Percentiles rank a stretch among this genome's conserved stretches.
Conservation (phyloP, 1,140 invertebrate species). For the Sinella curviseta region DNA sequence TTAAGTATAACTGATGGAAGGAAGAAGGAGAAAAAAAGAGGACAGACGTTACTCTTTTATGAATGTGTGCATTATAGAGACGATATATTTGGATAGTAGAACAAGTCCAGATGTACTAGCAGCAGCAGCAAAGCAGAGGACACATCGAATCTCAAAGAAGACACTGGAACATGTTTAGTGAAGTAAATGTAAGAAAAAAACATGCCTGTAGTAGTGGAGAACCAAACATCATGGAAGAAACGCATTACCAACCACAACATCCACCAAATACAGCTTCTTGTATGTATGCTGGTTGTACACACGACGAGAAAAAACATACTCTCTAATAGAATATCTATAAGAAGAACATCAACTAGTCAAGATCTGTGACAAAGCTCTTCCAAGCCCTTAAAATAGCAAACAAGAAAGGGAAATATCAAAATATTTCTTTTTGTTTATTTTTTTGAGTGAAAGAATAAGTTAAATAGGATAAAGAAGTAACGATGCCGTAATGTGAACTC, state of each 20-base stretch:
- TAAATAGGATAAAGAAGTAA: not conserved
- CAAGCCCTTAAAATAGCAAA: constrained; percentile 18
- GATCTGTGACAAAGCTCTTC: constrained; percentile 25
- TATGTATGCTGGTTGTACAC: not conserved
- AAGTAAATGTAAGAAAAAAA: not conserved
- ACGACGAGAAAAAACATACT: not conserved
- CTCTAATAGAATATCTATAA: not conserved
- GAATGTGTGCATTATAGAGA: not conserved
- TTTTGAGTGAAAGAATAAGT: not conserved
- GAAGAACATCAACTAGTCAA: not conserved
- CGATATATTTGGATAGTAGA: not conserved
- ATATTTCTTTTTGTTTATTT: constrained; percentile 13
- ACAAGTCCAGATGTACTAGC: not conserved
- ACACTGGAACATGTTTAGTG: not conserved
- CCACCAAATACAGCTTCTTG: not conserved
- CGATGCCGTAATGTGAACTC: too few relatives aligned
- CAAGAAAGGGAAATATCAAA: constrained; percentile 7
- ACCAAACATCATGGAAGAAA: not conserved
- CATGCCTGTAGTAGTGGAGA: not conserved
- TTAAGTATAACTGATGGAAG: not conserved
- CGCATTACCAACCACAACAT: constrained; percentile 10
- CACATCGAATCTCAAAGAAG: not conserved
- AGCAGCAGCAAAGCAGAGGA: too few relatives aligned
- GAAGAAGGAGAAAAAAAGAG: not conserved
- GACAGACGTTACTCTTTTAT: not conserved